Evolutionary conservation across 2,113 vertebrate genomes (phyloP).

Genomic region (Oreochromis tanganicae): DNA sequence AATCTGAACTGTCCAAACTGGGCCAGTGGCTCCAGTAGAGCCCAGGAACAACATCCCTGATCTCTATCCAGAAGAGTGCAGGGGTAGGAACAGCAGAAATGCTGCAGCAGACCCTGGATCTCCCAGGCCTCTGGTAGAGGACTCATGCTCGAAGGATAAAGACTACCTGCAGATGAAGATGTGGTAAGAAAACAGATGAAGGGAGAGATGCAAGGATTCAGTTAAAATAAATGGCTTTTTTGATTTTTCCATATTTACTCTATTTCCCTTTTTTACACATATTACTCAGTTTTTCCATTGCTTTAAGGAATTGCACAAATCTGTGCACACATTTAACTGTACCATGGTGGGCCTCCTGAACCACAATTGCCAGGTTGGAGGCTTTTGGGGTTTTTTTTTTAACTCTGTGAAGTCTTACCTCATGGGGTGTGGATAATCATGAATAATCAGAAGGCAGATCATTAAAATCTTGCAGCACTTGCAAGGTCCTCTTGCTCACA

Average conservation of each 20-base stretch:
- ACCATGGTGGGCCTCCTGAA: background rate
- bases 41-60: background rate
- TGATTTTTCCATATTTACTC: background rate
- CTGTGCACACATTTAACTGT: background rate
- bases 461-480: background rate
- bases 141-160: accelerated
- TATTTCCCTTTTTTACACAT: background rate
- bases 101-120: background rate
- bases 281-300: background rate
- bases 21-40: background rate
- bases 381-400: background rate
- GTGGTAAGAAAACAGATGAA: background rate
- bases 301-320: accelerated
- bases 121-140: background rate
- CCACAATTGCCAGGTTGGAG: accelerated
- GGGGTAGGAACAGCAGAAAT: background rate
- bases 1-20: background rate
- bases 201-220: background rate
- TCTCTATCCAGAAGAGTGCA: background rate
- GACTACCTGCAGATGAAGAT: background rate
- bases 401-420: background rate
- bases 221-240: accelerated
- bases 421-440: background rate
- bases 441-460: background rate
- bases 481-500: background rate